Percentiles rank a stretch among this genome's conserved stretches.
phyloP scores from a whole-genome alignment of 64 coral and sea anemone species.

The Trachythela sp. region DNA sequence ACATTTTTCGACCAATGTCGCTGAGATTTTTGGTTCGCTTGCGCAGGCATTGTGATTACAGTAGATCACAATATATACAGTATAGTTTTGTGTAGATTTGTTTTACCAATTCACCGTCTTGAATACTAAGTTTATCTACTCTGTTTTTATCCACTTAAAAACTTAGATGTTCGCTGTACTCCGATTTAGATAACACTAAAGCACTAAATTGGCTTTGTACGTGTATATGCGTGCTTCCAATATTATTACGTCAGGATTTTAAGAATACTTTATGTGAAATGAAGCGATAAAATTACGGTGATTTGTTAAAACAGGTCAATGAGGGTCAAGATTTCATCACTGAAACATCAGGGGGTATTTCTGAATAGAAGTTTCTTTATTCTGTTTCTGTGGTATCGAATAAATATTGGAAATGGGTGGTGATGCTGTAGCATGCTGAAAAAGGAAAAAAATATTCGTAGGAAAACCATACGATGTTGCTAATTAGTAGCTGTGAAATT shows the following conservation, averaged over 20 bases:
- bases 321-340: background rate
- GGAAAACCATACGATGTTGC: too few relatives aligned
- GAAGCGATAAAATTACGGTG: background rate
- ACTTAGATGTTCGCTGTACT: background rate
- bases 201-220: background rate
- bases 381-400: background rate
- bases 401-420: too few relatives aligned
- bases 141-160: background rate
- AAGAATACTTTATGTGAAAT: background rate
- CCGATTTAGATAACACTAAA: background rate
- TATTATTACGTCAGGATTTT: background rate
- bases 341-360: background rate
- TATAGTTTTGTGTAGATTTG: background rate
- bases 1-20: slow-evolving; percentile 85
- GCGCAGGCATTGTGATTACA: background rate
- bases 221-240: background rate
- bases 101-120: background rate
- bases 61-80: background rate
- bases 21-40: background rate
- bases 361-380: background rate
- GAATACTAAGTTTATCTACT: background rate
- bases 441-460: too few relatives aligned
- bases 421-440: too few relatives aligned
- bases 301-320: background rate
- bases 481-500: too few relatives aligned